Evolutionary conservation across 2,797 vertebrate genomes (phyloP).

Genomic region (Yasuhikotakia modesta): DNA sequence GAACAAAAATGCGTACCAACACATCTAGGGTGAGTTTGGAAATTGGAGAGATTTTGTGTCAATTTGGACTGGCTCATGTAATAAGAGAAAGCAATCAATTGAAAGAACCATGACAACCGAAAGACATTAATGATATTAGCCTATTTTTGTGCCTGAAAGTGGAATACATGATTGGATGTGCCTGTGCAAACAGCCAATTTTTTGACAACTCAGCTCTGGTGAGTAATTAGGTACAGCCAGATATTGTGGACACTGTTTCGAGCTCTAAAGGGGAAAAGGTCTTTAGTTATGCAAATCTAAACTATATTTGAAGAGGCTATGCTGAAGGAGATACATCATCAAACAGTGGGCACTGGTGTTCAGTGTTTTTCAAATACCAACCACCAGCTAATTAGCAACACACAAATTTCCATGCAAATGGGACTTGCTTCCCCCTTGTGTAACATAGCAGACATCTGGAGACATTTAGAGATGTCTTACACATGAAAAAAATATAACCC

Average conservation of each 20-base stretch:
- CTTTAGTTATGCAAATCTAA: conserved; percentile 35
- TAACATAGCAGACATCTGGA: conserved; percentile 30
- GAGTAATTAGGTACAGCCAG: conserved; percentile 30
- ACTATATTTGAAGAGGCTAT: conserved; percentile 20
- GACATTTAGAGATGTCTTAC: conserved; percentile 18
- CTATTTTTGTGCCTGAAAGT: conserved; percentile 38
- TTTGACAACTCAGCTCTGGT: conserved; percentile 39
- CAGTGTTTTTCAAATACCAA: conserved; percentile 27
- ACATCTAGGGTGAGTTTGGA: conserved; percentile 41
- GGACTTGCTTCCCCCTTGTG: conserved; percentile 14
- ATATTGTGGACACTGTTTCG: conserved; percentile 26
- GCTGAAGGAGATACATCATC: conserved; percentile 10
- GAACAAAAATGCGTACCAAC: conserved; percentile 43
- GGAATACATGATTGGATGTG: conserved; percentile 31
- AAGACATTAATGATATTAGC: conserved; percentile 47
- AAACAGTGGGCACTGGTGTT: neutral
- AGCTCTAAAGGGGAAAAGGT: conserved; percentile 26
- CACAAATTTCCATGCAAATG: conserved; percentile 30
- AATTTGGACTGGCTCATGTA: conserved; percentile 43
- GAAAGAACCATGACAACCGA: conserved; percentile 47
- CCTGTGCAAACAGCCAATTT: conserved; percentile 19
- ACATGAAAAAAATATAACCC: conserved; percentile 9
- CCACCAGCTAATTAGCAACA: conserved; percentile 35
- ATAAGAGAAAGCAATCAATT: conserved; percentile 54
- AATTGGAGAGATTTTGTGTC: conserved; percentile 34